Evolutionary conservation across 2,888 invertebrate species (phyloP), one percentile per base, ranked within the genome.

Genomic region (Xanthia icteritia): DNA sequence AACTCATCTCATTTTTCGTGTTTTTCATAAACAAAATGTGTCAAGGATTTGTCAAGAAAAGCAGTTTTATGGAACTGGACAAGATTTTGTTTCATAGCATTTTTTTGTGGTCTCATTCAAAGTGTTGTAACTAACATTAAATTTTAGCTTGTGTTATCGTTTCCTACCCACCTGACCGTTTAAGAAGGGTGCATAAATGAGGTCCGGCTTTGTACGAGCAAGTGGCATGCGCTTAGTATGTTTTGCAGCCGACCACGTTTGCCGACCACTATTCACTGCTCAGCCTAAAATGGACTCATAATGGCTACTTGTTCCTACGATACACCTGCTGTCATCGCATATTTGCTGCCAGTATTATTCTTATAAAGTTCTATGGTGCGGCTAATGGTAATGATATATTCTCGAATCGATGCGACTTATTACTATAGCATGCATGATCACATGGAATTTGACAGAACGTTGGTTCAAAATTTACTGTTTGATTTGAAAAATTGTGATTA

Each of bases 151-250:
- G 72, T 79, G 79, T 76, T 92, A 90, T 91, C 88, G 87, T 92
- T 92, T 93, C 92, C 93, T 91, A 93, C 90, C 92, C 94, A 94
- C 91, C 92, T 94, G 94, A 93, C 92, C 94, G 94, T 93, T 93
- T 93, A 93, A 91, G 94, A 95, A 95, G 96, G 96, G 96, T 96
- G 96, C 96, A 96, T 96, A 95, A 95, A 95, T 96, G 94, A 95
- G 93, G 90, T 88, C 88, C 92, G 92, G 89, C 88, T 91, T 85
- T 87, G 88, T 90, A 89, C 80, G 72, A 72, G 83, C 82, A 84
- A 90, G 88, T 88, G 89, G 91, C 86, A 86, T 91, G 91, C 91
- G 92, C 90, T 91, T 90, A 90, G 91, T 90, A 91, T 92, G 95
- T 94, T 94, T 93, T 94, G 95, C 93, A 90, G 94, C 93, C 91